Percentiles rank a stretch among this genome's conserved stretches.
phyloP scores from a whole-genome alignment of 2,888 invertebrate species.

The Campopleginae sp. region DNA sequence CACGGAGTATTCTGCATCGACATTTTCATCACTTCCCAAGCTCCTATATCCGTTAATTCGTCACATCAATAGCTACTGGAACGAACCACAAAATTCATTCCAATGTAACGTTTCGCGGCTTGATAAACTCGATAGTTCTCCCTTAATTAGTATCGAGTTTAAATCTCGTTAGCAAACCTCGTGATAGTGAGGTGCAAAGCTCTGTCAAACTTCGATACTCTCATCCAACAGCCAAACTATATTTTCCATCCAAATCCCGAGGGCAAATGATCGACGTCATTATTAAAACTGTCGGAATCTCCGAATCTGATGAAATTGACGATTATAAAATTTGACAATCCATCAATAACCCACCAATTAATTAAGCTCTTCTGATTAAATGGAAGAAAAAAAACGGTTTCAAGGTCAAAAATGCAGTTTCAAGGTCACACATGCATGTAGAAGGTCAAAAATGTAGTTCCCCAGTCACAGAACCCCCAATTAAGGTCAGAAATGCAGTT shows the following conservation, averaged over 20 bases:
- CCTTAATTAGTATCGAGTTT: slow-evolving; percentile 55
- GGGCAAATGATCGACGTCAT: neutral
- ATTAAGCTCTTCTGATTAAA: neutral
- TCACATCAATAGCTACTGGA: slow-evolving; percentile 30
- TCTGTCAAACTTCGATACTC: slow-evolving; percentile 32
- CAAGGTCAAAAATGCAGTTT: too few species aligned
- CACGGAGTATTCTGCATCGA: neutral
- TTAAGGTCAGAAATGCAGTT: too few species aligned
- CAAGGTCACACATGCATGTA: too few species aligned
- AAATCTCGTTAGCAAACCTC: slow-evolving; percentile 22
- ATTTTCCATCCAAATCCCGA: neutral
- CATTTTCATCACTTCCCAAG: slow-evolving; percentile 6
- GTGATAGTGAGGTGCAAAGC: slow-evolving; percentile 13
- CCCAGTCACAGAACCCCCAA: too few species aligned
- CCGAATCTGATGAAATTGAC: neutral
- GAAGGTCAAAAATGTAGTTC: too few species aligned
- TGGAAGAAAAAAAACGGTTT: too few species aligned
- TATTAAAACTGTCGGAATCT: neutral
- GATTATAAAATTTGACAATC: neutral
- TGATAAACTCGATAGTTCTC: slow-evolving; percentile 34
- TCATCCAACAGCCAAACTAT: neutral
- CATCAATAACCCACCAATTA: neutral
- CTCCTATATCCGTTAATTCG: slow-evolving; percentile 32
- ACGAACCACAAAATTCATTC: slow-evolving; percentile 37
- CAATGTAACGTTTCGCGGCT: slow-evolving; percentile 17